Evolutionary conservation across 2,113 vertebrate species (phyloP).

Genomic region (Channa maculata): DNA sequence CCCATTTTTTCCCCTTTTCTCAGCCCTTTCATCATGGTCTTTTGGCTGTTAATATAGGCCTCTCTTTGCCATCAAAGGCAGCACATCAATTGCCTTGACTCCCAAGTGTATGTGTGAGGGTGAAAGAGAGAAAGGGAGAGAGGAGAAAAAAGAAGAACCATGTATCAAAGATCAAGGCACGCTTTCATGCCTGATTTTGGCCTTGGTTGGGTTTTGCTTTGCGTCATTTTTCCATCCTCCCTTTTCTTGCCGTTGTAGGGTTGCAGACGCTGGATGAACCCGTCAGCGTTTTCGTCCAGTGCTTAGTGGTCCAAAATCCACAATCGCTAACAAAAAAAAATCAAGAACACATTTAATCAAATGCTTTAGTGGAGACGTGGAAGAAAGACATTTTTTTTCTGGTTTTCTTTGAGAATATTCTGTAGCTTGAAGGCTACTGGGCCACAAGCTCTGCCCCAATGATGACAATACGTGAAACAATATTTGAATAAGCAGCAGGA

Average conservation of each 20-base stretch:
- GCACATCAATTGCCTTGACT: conserved; percentile 85
- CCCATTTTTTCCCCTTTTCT: conserved; percentile 70
- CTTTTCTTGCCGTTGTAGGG: conserved; percentile 4
- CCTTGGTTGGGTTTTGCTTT: conserved; percentile 64
- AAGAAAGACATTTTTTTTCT: conserved; percentile 37
- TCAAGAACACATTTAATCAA: not conserved
- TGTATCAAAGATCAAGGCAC: conserved; percentile 81
- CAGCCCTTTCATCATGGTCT: conserved; percentile 78
- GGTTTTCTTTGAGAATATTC: conserved; percentile 70
- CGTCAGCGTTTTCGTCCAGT: conserved; percentile 16
- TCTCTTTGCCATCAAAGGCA: conserved; percentile 83
- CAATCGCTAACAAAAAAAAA: conserved; percentile 50
- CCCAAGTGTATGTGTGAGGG: conserved; percentile 81
- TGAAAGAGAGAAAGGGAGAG: conserved; percentile 74
- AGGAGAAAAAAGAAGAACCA: conserved; percentile 65
- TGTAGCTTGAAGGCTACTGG: conserved; percentile 52
- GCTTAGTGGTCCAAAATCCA: conserved; percentile 19
- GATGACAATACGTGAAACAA: conserved; percentile 85
- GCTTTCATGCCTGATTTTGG: conserved; percentile 78
- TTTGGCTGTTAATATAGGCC: conserved; percentile 80
- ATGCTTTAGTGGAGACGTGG: conserved; percentile 51
- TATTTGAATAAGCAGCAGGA: conserved; percentile 86
- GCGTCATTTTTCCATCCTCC: conserved; percentile 65
- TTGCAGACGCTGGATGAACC: conserved; percentile 37
- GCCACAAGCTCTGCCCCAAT: conserved; percentile 66